Conservation (phyloP, 2,113 vertebrate genomes). For the Ascaphus truei region DNA sequence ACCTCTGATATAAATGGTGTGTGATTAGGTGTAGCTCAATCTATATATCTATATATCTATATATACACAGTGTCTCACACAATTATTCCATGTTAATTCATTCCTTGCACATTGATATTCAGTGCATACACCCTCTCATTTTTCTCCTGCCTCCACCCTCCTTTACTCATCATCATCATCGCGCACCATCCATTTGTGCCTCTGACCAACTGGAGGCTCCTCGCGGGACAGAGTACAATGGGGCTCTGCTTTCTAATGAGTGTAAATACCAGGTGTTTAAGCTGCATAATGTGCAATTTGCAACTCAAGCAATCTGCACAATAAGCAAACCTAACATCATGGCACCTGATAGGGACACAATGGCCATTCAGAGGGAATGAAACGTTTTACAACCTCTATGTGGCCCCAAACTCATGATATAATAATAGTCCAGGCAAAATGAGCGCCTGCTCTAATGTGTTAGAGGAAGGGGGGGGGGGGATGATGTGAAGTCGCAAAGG, state of each 20-base stretch:
- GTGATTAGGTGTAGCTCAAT: too few species aligned
- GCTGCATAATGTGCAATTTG: constrained; percentile 59
- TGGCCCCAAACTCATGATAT: constrained; percentile 56
- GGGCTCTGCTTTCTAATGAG: constrained; percentile 56
- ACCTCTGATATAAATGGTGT: too few species aligned
- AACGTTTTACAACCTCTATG: constrained; percentile 57
- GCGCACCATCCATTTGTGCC: constrained; percentile 61
- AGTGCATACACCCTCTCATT: background rate
- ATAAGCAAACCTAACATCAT: constrained; percentile 62
- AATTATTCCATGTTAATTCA: background rate
- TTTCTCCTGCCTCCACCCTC: constrained; percentile 24
- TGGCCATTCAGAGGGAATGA: constrained; percentile 58
- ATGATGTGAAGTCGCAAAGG: background rate
- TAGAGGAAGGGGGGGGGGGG: constrained; percentile 12
- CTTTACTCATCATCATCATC: constrained; percentile 66
- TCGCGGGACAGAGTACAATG: constrained; percentile 51
- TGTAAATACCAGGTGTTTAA: constrained; percentile 64
- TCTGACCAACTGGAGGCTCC: constrained; percentile 64
- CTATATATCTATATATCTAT: too few species aligned
- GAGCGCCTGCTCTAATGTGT: constrained; percentile 53
- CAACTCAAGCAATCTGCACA: constrained; percentile 64
- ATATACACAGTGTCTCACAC: too few species aligned
- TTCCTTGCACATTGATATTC: background rate
- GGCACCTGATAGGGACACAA: constrained; percentile 51
- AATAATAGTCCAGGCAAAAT: constrained; percentile 59